Base-by-base conservation (phyloP, 2,797 vertebrate species). In the Thunnus albacares region DNA sequence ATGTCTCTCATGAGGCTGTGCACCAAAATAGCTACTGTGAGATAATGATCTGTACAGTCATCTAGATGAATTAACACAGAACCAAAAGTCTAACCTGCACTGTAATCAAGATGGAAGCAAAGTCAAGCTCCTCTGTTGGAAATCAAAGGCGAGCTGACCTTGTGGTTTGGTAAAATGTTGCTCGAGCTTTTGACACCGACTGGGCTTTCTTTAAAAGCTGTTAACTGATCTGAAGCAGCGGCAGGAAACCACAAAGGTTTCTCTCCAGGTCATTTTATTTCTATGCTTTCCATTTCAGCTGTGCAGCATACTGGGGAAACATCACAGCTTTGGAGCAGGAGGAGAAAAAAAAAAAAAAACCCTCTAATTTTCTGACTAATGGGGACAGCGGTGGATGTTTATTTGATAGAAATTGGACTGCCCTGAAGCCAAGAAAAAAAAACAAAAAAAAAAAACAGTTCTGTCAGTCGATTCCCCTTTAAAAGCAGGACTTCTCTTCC, bases 121-220 rank as follows among this genome's bases (percentile, higher is more conserved):
- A 76, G 80, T 77, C 70, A 74, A 82, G 71, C 71, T 33, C 20
- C 52, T 76, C 35, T 30, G 82, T 33, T 58, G 59, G 77, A 68
- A 81, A 79, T 87, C 85, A 88, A 85, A 86, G 81, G n/a, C 52
- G 8, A 33, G 24, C 65, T 79, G 85, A 91, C 83, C 84, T 88
- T 89, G 74, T 66, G 84, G 81, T 87, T 79, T 67, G 61, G 72
- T 30, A 68, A 71, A 80, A 78, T 47, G 64, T 83, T 75, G 63
- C 68, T 26, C 5, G 53, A 60, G 70, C 73, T 79, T 80, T 82
- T 57, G 60, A 61, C 53, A 80, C 41, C 3, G 22, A 49, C 64
- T 66, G 47, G 82, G 77, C 55, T 80, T 71, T 72, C 66, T 83
- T 82, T 82, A 66, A 73, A 89, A 78, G 71, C 73, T 74, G 79